These are phyloP conservation scores for Delichon dasypus DNA, from an alignment of 2,797 vertebrate genomes.

Conservation along the genomic window DNA sequence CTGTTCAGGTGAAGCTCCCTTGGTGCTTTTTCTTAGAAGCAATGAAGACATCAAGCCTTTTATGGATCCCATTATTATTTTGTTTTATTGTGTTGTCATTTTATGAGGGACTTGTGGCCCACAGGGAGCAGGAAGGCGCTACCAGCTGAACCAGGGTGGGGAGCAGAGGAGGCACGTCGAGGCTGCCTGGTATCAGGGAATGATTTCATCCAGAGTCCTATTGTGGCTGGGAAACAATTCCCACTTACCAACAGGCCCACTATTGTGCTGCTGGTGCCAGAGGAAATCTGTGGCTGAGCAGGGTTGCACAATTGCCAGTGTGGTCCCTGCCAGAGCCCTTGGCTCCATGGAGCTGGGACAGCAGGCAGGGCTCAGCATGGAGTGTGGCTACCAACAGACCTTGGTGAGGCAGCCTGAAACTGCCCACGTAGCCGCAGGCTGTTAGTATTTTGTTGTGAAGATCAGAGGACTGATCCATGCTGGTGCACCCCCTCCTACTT, in stretches of 20 bases:
- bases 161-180: neutral
- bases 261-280: slow-evolving; percentile 28
- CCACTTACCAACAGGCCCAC: neutral
- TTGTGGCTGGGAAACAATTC: slow-evolving; percentile 5
- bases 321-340: neutral
- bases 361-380: rapidly evolving
- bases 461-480: neutral
- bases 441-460: neutral
- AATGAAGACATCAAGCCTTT: slow-evolving; percentile 30
- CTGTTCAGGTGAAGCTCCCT: neutral
- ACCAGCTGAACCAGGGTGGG: neutral
- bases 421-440: rapidly evolving
- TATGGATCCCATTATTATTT: slow-evolving; percentile 8
- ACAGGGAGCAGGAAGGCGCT: neutral
- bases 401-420: neutral
- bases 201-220: slow-evolving; percentile 21
- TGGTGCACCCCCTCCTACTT: neutral
- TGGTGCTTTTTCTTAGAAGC: neutral
- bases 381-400: rapidly evolving
- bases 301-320: neutral
- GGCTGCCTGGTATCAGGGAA: neutral
- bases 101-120: neutral
- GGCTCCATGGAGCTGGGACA: neutral
- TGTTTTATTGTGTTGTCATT: neutral
- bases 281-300: neutral